Conservation (phyloP, 2,888 invertebrate species). For the Mayetiola destructor region DNA sequence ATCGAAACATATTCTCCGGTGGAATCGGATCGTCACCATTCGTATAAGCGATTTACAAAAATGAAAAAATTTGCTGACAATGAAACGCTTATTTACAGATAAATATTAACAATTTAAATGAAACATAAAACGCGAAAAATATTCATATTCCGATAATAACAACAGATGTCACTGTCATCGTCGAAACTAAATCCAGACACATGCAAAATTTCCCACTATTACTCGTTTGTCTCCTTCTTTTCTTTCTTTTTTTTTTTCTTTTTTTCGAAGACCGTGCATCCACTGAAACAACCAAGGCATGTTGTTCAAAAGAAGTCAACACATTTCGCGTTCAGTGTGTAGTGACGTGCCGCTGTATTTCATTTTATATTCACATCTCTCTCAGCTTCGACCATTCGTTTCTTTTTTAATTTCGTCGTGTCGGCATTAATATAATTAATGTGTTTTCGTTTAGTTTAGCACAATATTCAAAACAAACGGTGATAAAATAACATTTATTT, state of each 20-base stretch:
- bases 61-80: too few species aligned
- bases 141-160: too few species aligned
- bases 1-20: too few species aligned
- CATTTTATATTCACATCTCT: constrained; percentile 10
- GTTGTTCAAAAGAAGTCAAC: constrained; percentile 5
- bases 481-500: too few species aligned
- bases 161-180: neutral
- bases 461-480: too few species aligned
- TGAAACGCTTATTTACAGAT: too few species aligned
- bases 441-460: constrained; percentile 13
- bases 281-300: constrained; percentile 9
- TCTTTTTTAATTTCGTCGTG: constrained; percentile 12
- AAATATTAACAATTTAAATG: too few species aligned
- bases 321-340: constrained; percentile 13
- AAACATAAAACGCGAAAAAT: too few species aligned
- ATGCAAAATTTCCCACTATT: neutral
- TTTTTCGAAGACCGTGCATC: neutral
- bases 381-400: constrained; percentile 9
- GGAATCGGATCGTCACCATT: too few species aligned
- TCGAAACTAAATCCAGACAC: neutral
- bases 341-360: constrained; percentile 13
- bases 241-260: neutral
- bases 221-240: too few species aligned
- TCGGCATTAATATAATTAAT: constrained; percentile 13
- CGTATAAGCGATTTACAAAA: too few species aligned